Conservation (phyloP, 2,888 invertebrate genomes). For the Syrista parreyssii region DNA sequence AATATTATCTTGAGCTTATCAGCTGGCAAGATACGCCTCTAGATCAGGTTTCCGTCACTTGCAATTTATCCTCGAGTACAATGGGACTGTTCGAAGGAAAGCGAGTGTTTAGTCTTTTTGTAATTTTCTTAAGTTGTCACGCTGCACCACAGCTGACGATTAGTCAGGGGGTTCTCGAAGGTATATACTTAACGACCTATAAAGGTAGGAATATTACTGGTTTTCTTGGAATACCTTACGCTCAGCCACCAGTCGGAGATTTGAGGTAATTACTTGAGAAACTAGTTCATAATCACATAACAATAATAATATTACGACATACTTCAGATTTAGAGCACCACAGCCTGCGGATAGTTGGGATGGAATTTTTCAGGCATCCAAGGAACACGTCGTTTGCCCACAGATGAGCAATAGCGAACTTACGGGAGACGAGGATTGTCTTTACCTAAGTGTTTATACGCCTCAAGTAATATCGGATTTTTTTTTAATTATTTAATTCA, state of each 20-base stretch:
- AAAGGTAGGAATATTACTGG: not conserved
- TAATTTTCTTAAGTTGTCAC: too few relatives aligned
- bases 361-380: not conserved
- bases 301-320: not conserved
- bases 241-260: not conserved
- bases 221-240: not conserved
- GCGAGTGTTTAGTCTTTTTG: too few relatives aligned
- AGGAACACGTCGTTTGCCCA: not conserved
- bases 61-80: too few relatives aligned
- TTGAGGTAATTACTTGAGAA: not conserved
- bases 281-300: not conserved
- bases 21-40: too few relatives aligned
- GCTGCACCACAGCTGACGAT: not conserved
- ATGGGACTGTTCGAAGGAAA: too few relatives aligned
- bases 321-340: not conserved
- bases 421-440: constrained; percentile 18
- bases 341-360: not conserved
- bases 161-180: not conserved
- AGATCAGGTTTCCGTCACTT: too few relatives aligned
- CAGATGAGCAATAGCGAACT: not conserved
- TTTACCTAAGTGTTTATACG: constrained; percentile 14
- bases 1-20: too few relatives aligned
- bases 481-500: too few relatives aligned
- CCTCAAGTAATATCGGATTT: constrained; percentile 16
- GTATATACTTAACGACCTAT: not conserved